Percentiles rank a stretch among this genome's conserved stretches.
These are phyloP conservation scores for Erythrolamprus reginae DNA, from an alignment of 2,113 vertebrate species.

Conservation along the genomic window DNA sequence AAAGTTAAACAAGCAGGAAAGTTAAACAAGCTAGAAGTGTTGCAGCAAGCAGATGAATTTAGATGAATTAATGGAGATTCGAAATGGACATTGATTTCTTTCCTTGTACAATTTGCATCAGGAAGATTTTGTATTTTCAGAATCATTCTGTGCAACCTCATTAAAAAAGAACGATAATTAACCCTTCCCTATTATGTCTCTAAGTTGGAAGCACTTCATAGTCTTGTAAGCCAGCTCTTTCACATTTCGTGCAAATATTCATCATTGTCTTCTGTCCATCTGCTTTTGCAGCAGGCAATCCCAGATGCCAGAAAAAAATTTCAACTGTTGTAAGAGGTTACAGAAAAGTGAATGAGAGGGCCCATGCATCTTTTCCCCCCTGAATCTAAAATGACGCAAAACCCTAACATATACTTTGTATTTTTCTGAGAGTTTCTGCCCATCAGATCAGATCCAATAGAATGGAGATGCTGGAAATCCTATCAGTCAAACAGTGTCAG, in stretches of 20 bases:
- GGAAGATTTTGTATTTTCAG: slow-evolving; percentile 23
- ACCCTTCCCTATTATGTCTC: not conserved
- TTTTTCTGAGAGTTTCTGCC: no score
- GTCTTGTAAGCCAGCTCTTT: not conserved
- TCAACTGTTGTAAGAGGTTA: not conserved
- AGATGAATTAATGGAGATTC: slow-evolving; percentile 51
- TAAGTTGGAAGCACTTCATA: not conserved
- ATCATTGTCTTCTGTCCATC: not conserved
- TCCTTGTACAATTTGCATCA: slow-evolving; percentile 31
- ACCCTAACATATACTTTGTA: not conserved
- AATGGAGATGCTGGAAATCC: no score
- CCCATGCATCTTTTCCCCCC: not conserved
- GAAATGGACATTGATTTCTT: slow-evolving; percentile 60
- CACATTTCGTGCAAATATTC: not conserved
- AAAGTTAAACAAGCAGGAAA: slow-evolving; percentile 51
- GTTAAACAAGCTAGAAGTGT: slow-evolving; percentile 46
- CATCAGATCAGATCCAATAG: no score
- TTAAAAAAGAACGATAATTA: not conserved
- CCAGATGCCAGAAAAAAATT: not conserved
- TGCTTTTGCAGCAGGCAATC: not conserved
- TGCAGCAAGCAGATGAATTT: slow-evolving; percentile 57
- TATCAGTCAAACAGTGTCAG: no score
- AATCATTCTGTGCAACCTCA: not conserved
- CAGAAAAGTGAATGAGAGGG: not conserved
- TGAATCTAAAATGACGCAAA: not conserved